Base-by-base conservation (phyloP, 1,140 invertebrate species). In the Bilobella aurantiaca region DNA sequence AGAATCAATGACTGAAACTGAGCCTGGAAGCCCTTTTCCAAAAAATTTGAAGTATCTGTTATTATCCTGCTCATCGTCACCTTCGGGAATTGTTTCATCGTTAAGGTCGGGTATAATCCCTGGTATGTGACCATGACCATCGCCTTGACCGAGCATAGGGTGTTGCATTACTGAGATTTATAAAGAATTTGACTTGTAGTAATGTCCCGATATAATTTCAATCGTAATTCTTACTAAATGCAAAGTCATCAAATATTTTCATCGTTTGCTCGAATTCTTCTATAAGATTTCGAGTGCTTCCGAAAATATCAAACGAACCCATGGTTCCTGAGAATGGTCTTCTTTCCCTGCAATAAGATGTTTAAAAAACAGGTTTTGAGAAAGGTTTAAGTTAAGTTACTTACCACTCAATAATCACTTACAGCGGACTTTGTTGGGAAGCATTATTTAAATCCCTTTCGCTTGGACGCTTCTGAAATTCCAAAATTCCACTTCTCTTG, bases 191-290 rank as follows among this genome's bases (percentile, higher is more conserved):
- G 8, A 53, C 23, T 23, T 14, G 14, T 53, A 14, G 25, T 53
- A 12, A 23, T 16, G 37, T n/a, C n/a, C 8, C 8, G 37, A 42
- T 42, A 42, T 16, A 53, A 5, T 12, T 53, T 5, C 21, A 5
- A 8, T 5, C 5, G 49, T 14, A 53, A 14, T 53, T 53, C 49
- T 53, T 53, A 53, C 49, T 23, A 23, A 16, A 53, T 53, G 8
- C 12, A 53, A 53, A 53, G 23, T 53, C 49, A 53, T 53, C 49
- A 53, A 53, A 53, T 16, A 53, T 8, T 23, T 53, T 53, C 49
- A 53, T 53, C 5, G 49, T 23, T 14, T 53, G 12, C 21, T 53
- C 49, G 49, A 53, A 53, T 14, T 53, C 49, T 53, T 53, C 49
- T 5, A 53, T 5, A 8, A 53, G 14, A 23, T 12, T 8, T 53